Evolutionary conservation across 2,797 vertebrate genomes (phyloP).

Genomic region (Leptatherina wallacei): DNA sequence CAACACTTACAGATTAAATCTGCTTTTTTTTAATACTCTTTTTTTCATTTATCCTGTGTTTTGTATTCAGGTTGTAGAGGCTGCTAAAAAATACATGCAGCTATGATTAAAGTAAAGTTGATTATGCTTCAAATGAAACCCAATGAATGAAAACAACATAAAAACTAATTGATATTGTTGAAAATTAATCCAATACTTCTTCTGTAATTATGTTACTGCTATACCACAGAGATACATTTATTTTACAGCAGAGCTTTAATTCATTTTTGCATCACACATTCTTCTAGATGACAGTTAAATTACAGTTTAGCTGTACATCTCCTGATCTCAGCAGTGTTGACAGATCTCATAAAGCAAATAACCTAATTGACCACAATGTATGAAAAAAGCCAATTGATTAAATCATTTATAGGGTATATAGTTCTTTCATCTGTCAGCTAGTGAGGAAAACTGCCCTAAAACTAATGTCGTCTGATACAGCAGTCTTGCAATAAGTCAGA

Average conservation of each 20-base stretch:
- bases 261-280: background rate
- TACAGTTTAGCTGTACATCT: background rate
- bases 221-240: background rate
- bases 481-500: background rate
- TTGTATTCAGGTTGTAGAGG: no score
- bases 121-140: background rate
- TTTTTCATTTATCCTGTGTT: background rate
- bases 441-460: background rate
- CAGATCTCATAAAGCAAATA: background rate
- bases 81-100: no score
- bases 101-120: background rate
- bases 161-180: background rate
- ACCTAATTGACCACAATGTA: background rate
- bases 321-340: background rate
- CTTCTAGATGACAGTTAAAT: background rate
- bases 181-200: background rate
- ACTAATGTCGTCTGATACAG: background rate
- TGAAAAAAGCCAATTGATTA: background rate
- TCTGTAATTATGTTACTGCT: background rate
- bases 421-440: background rate
- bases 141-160: background rate
- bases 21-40: background rate
- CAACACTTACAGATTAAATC: background rate
- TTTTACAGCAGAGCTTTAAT: background rate
- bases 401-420: background rate